A percentile compares a stretch with the other conserved stretches of the same genome.
phyloP scores from a whole-genome alignment of 37 sponge, comb jelly and placozoan genomes.

The Chondrilla cf. caribensis region DNA sequence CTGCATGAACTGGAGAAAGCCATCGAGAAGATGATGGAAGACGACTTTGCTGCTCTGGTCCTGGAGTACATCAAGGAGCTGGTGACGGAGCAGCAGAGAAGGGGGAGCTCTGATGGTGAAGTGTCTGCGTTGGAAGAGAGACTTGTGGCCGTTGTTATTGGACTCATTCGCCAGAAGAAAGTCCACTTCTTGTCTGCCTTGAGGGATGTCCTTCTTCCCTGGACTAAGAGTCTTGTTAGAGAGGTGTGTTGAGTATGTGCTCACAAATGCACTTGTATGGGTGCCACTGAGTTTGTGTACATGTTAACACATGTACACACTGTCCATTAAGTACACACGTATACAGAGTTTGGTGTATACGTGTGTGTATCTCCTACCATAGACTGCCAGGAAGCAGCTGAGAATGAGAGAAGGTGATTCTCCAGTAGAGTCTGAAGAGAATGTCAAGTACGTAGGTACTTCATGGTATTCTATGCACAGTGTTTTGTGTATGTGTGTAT shows the following conservation, averaged over 20 bases:
- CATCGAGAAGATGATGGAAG: conserved; percentile 93
- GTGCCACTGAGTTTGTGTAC: too few relatives aligned
- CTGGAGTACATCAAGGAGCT: conserved; percentile 49
- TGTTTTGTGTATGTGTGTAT: too few relatives aligned
- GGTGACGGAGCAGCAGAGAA: background rate
- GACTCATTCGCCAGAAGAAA: conserved; percentile 77
- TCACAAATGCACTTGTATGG: too few relatives aligned
- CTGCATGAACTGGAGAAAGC: conserved; percentile 86
- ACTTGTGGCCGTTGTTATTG: conserved; percentile 64
- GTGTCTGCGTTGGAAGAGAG: conserved; percentile 46
- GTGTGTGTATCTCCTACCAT: too few relatives aligned
- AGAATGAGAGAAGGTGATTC: background rate
- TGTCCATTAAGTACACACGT: too few relatives aligned
- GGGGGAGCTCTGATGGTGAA: background rate
- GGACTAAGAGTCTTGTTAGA: conserved; percentile 48
- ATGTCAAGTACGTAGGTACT: background rate
- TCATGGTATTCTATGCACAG: too few relatives aligned
- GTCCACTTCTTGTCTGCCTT: conserved; percentile 70
- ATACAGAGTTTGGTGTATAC: too few relatives aligned
- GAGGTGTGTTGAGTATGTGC: conserved; percentile 21
- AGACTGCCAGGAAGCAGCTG: conserved; percentile 8
- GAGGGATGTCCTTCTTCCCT: conserved; percentile 41
- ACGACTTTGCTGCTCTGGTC: conserved; percentile 79
- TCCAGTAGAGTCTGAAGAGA: background rate
- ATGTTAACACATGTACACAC: too few relatives aligned